Conservation (phyloP, 1,140 invertebrate genomes). For the Caenorhabditis tropicalis region DNA sequence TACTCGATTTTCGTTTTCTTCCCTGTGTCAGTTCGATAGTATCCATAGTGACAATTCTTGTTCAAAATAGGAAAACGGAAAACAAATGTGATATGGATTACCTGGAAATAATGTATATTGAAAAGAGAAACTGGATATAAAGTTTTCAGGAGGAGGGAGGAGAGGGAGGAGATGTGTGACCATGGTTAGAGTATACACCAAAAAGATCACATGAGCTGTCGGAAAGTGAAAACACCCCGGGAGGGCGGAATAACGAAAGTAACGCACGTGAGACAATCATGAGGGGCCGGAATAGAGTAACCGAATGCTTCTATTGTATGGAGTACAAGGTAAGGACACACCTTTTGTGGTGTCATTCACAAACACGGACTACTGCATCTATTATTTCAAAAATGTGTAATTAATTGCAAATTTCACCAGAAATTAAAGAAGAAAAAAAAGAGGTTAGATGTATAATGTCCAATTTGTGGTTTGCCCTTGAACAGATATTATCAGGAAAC, state of each 20-base stretch:
- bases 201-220: constrained; percentile 42
- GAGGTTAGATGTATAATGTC: background rate
- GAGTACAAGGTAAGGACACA: background rate
- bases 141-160: background rate
- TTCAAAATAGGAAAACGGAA: too few species aligned
- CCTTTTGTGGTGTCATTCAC: background rate
- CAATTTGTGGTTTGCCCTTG: background rate
- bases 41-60: background rate
- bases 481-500: background rate
- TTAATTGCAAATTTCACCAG: background rate
- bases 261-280: constrained; percentile 10
- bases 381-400: background rate
- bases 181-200: constrained; percentile 8
- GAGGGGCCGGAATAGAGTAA: background rate
- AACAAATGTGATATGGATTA: background rate
- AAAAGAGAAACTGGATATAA: background rate
- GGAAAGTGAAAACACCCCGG: constrained; percentile 32
- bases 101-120: background rate
- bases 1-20: background rate
- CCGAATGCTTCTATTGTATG: constrained; percentile 6
- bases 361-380: background rate
- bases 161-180: background rate
- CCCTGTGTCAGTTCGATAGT: background rate
- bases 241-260: background rate
- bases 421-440: background rate